Base-by-base conservation (phyloP, 2,888 invertebrate species). In the Ommatoiulus sabulosus region DNA sequence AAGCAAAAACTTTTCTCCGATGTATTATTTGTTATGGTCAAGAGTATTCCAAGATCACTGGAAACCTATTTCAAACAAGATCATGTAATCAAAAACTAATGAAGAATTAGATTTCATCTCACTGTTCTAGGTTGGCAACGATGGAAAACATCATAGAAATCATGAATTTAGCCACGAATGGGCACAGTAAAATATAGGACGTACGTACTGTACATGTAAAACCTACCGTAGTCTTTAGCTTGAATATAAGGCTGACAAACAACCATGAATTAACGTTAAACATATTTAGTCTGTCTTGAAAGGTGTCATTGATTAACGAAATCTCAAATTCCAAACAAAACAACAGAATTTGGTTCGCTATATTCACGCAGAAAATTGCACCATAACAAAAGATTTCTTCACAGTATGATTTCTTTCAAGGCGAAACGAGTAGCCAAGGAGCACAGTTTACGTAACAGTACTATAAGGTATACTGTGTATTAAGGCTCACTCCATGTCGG, bases 1-100 rank as follows among this genome's bases (percentile, higher is more conserved):
- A 85, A 43, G 44, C 85, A 85, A 85, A 85, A 85, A 44, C 43
- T 5, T 43, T 85, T 43, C 85, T 85, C 44, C 43, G 85, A 43
- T 85, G 85, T 17, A n/a, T 85, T 85, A 43, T 43, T 44, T 15
- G 35, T 35, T 35, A 85, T 44, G n/a, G 85, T 10, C 44, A 85
- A 6, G 4, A 85, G 85, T 8, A 85, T 85, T 10, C 85, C 85
- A 43, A n/a, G 85, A 63, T 63, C 63, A 63, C 63, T 8, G 8
- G n/a, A 63, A 20, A 63, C 63, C 63, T 63, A 63, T 20, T 5
- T 48, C 4, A 63, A 20, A 63, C 20, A 63, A 63, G 20, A 15
- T 57, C 3, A 17, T 5, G 3, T 12, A 17, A 57, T 15, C 0
- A 15, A 57, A 57, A 12, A 4, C 15, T 57, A 5, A n/a, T 5